These are phyloP conservation scores for Drosophila watanabei DNA, from an alignment of 1,140 invertebrate genomes.

Conservation along the genomic window DNA sequence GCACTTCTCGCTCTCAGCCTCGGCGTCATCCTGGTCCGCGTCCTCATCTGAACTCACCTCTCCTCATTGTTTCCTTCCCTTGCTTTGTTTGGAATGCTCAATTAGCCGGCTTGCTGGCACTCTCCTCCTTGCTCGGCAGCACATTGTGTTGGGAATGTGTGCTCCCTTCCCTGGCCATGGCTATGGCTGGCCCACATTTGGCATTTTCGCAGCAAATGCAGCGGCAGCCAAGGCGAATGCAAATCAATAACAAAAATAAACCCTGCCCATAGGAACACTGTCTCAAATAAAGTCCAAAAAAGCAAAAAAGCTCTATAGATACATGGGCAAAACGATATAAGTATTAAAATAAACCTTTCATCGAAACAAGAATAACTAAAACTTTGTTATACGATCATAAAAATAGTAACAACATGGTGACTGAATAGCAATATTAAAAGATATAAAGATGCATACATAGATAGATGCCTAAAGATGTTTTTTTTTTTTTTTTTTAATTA, in stretches of 20 bases:
- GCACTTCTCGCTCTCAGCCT: slow-evolving; percentile 56
- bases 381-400: neutral
- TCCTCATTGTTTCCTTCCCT: slow-evolving; percentile 27
- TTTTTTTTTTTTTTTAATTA: neutral
- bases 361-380: neutral
- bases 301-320: slow-evolving; percentile 17
- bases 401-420: neutral
- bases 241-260: slow-evolving; percentile 75
- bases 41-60: slow-evolving; percentile 12
- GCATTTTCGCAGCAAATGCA: slow-evolving; percentile 34
- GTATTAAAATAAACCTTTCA: neutral
- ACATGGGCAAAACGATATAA: neutral
- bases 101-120: slow-evolving; percentile 51
- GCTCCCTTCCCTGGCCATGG: slow-evolving; percentile 20
- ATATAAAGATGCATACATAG: no score
- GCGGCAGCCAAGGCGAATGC: slow-evolving; percentile 41
- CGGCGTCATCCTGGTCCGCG: slow-evolving; percentile 3
- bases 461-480: no score
- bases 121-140: neutral
- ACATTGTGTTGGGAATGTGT: slow-evolving; percentile 15
- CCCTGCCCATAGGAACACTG: slow-evolving; percentile 26
- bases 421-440: no score
- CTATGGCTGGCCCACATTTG: slow-evolving; percentile 57
- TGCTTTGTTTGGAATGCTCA: slow-evolving; percentile 66
- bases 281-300: slow-evolving; percentile 32